A percentile compares a stretch with the other conserved stretches of the same genome.
phyloP scores from a whole-genome alignment of 2,113 vertebrate genomes.

The Tupaia chinensis region DNA sequence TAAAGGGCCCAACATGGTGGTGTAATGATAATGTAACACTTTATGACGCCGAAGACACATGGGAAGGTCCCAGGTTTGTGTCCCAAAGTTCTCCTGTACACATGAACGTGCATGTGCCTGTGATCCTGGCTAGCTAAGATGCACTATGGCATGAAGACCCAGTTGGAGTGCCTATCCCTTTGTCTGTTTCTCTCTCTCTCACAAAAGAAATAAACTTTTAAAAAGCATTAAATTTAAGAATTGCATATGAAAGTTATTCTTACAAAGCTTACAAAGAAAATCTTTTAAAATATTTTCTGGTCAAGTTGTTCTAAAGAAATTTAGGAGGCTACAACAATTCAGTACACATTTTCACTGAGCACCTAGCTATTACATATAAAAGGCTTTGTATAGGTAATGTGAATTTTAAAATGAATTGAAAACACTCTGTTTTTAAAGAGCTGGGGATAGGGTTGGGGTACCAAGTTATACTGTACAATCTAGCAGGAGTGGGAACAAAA shows the following conservation, averaged over 20 bases:
- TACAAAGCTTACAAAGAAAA: slow-evolving; percentile 53
- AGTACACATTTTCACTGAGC: slow-evolving; percentile 5
- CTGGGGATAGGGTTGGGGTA: background rate
- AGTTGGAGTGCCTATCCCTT: too few species aligned
- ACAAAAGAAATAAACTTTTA: too few species aligned
- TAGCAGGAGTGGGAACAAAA: slow-evolving; percentile 1
- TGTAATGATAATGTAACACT: too few species aligned
- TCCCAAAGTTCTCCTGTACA: too few species aligned
- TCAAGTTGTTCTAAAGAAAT: slow-evolving; percentile 24
- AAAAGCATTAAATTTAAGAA: too few species aligned
- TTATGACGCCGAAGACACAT: too few species aligned
- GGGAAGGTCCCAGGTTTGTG: too few species aligned
- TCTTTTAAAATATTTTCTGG: slow-evolving; percentile 42
- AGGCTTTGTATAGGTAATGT: background rate
- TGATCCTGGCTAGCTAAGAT: too few species aligned
- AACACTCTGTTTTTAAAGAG: background rate
- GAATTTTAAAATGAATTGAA: slow-evolving; percentile 19
- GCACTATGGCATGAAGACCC: too few species aligned
- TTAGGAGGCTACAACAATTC: slow-evolving; percentile 4
- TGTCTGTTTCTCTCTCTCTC: too few species aligned
- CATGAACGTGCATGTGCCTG: too few species aligned
- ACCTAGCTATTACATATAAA: slow-evolving; percentile 1
- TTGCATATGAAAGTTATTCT: slow-evolving; percentile 3
- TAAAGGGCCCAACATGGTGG: background rate
- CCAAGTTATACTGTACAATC: background rate